phyloP scores from a whole-genome alignment of 2,888 invertebrate species.

The Crioceris asparagi region DNA sequence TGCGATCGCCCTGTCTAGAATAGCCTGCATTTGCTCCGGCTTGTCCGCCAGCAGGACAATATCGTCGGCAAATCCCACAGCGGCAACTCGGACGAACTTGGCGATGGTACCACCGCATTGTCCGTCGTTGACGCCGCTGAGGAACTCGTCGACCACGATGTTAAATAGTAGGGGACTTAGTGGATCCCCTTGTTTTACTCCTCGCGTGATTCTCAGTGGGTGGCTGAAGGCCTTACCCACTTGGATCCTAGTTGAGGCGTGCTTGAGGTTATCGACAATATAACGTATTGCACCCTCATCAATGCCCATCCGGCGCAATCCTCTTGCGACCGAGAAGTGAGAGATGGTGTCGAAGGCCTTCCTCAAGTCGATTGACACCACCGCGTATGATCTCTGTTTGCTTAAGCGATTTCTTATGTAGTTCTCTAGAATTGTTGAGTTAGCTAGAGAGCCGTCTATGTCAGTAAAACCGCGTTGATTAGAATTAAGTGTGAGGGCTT shows the following conservation, averaged over 20 bases:
- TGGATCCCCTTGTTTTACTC: slow-evolving; percentile 36
- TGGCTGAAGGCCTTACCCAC: slow-evolving; percentile 3
- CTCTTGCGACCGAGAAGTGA: slow-evolving; percentile 13
- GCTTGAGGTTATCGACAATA: slow-evolving; percentile 1
- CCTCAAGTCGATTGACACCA: slow-evolving; percentile 15
- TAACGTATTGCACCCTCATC: slow-evolving; percentile 1
- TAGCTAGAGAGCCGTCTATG: slow-evolving; percentile 32
- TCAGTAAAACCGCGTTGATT: slow-evolving; percentile 27
- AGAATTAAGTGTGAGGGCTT: slow-evolving; percentile 9
- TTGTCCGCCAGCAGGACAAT: slow-evolving; percentile 12
- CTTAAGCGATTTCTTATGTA: slow-evolving; percentile 6
- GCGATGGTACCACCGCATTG: not conserved
- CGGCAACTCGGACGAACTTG: slow-evolving; percentile 1
- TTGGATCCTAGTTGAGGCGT: slow-evolving; percentile 11
- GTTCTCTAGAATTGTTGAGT: slow-evolving; percentile 25
- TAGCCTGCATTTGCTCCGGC: not conserved
- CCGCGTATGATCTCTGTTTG: not conserved
- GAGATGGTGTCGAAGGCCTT: slow-evolving; percentile 21
- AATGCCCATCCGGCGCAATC: slow-evolving; percentile 10
- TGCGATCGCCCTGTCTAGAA: not conserved
- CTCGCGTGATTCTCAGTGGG: slow-evolving; percentile 19
- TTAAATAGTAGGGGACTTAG: slow-evolving; percentile 26
- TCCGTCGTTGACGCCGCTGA: slow-evolving; percentile 4
- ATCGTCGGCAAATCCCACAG: slow-evolving; percentile 20
- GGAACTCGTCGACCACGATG: slow-evolving; percentile 22